Evolutionary conservation across 2,888 invertebrate species (phyloP), one percentile per base, ranked within the genome.

Genomic region (Apamea epomidion): DNA sequence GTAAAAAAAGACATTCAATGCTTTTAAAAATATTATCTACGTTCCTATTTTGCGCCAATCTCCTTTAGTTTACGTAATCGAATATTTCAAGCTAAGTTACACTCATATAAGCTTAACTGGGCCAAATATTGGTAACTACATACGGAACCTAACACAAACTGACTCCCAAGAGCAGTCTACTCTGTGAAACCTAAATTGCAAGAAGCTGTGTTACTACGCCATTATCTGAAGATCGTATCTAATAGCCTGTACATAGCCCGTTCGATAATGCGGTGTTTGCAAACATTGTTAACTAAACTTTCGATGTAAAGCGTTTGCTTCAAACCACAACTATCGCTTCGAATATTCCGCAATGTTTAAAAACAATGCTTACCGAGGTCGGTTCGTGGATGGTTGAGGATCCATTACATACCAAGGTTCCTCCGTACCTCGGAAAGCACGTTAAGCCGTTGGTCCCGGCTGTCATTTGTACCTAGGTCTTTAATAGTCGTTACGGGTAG

Each of bases 121-220:
- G 8, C 6, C 54, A 68, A 82, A 77, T 78, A 54, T 81, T 82
- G 60, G 32, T 45, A 37, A 62, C 60, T 51, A 21, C 25, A 62
- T 37, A 42, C 65, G 67, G 32, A 16, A 81, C n/a, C 21, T 64
- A 32, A 68, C 51, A 32, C 74, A 65, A 73, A 65, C 37, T 18
- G 54, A 48, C 69, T 85, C 85, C 85, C 85, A 7, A n/a, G 85
- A 77, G 85, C 62, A 80, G 42, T 73, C 65, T 48, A 32, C 70
- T 76, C 37, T 85, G 81, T 82, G 84, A 76, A 87, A 84, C 84
- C 86, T 85, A 83, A 87, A 87, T 89, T 84, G 73, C 83, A 75
- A 85, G 83, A 78, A 54, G 69, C 76, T 51, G 65, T 74, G 85
- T 83, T 83, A 77, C 58, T 76, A 58, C 62, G 74, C 73, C 82